Conservation (phyloP, 2,797 vertebrate species). For the Argya squamiceps region DNA sequence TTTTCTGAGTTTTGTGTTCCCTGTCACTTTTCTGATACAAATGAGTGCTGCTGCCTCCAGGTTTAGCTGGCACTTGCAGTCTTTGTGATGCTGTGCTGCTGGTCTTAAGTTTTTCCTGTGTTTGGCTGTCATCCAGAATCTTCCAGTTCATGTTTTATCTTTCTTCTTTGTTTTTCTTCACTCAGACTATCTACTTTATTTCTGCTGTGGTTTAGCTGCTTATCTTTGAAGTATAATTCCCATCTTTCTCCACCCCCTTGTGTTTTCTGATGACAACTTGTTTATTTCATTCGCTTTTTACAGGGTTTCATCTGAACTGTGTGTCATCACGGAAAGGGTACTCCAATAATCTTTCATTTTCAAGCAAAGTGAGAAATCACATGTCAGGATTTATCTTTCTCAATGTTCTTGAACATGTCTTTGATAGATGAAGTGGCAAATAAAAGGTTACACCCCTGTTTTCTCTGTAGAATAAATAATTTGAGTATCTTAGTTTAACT, state of each 20-base stretch:
- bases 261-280: constrained; percentile 3
- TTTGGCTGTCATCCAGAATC: neutral
- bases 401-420: neutral
- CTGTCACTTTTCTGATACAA: neutral
- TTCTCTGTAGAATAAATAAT: neutral
- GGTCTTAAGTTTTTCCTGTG: neutral
- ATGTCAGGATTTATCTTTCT: neutral
- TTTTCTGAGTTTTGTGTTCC: neutral
- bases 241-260: neutral
- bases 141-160: neutral
- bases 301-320: neutral
- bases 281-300: constrained; percentile 17
- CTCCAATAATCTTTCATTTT: neutral
- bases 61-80: neutral
- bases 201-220: neutral
- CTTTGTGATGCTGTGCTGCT: neutral
- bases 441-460: neutral
- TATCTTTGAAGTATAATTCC: constrained; percentile 33
- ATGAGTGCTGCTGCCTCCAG: neutral
- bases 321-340: neutral
- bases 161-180: constrained; percentile 36
- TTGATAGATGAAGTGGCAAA: neutral
- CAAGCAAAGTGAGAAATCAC: neutral
- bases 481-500: neutral
- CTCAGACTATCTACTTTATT: neutral